These are phyloP conservation scores for Drosophila hydei DNA, from an alignment of 1,140 invertebrate genomes.

Conservation along the genomic window DNA sequence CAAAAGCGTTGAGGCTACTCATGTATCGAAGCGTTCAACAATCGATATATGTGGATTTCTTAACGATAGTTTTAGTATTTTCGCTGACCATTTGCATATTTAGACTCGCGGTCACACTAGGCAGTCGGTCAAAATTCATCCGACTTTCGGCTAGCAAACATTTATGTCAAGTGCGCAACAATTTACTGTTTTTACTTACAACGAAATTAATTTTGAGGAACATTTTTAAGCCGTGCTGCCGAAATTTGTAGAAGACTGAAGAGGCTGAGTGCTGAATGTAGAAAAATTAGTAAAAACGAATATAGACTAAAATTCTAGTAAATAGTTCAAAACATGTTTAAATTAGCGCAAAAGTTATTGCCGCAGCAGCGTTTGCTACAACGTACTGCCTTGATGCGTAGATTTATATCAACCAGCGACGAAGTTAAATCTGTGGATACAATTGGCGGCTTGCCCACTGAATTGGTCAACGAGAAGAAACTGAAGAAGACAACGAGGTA, in stretches of 20 bases:
- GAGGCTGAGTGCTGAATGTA: not conserved
- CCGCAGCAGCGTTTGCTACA: constrained; percentile 55
- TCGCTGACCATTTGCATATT: not conserved
- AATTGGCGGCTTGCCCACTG: constrained; percentile 67
- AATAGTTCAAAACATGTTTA: constrained; percentile 53
- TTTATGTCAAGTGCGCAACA: constrained; percentile 37
- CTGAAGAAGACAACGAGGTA: constrained; percentile 73
- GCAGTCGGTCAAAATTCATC: constrained; percentile 20
- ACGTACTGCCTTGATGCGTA: constrained; percentile 24
- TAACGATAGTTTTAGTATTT: not conserved
- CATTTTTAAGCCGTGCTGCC: not conserved
- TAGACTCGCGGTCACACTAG: constrained; percentile 1
- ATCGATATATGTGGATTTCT: not conserved
- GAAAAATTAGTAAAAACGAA: not conserved
- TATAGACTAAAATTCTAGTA: constrained; percentile 9
- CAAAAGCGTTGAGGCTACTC: not conserved
- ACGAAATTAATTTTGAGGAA: no score
- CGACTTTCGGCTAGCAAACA: constrained; percentile 22
- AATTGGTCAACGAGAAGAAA: constrained; percentile 74
- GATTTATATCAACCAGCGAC: constrained; percentile 68
- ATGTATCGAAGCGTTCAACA: not conserved
- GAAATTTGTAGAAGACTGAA: not conserved
- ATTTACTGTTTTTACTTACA: constrained; percentile 7
- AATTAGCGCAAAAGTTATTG: constrained; percentile 51
- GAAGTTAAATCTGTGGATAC: constrained; percentile 70